Percentiles rank a stretch among this genome's conserved stretches.
Evolutionary conservation across 2,113 vertebrate genomes (phyloP).

Genomic region (Callipepla californica): DNA sequence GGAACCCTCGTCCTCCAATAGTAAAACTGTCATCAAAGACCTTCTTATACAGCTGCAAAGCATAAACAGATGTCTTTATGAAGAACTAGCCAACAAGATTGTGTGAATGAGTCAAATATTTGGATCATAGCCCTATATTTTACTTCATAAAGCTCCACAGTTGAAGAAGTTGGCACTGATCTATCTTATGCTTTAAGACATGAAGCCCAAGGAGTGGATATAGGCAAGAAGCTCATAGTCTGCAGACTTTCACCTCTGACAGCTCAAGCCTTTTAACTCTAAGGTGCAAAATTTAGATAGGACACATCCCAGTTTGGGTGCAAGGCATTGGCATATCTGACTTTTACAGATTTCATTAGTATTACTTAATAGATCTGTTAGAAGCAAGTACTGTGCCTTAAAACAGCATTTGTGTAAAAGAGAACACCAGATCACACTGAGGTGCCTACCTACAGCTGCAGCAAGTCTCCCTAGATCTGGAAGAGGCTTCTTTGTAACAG

Average conservation of each 20-base stretch:
- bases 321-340: background rate
- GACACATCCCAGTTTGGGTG: background rate
- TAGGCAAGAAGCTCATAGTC: background rate
- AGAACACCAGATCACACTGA: background rate
- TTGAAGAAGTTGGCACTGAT: background rate
- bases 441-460: background rate
- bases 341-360: background rate
- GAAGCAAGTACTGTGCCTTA: background rate
- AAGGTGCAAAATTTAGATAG: background rate
- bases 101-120: accelerated
- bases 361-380: background rate
- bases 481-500: background rate
- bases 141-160: background rate
- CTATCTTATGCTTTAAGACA: background rate
- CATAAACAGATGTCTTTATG: background rate
- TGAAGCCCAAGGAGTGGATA: background rate
- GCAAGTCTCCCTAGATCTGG: background rate
- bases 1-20: constrained; percentile 31
- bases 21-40: background rate
- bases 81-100: background rate
- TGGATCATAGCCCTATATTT: background rate
- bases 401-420: background rate
- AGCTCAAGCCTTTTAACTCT: background rate
- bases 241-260: background rate
- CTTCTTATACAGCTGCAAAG: background rate